Percentiles rank a stretch among this genome's conserved stretches.
These are phyloP conservation scores for Agriopis marginaria DNA, from an alignment of 2,888 invertebrate species.

Conservation along the genomic window DNA sequence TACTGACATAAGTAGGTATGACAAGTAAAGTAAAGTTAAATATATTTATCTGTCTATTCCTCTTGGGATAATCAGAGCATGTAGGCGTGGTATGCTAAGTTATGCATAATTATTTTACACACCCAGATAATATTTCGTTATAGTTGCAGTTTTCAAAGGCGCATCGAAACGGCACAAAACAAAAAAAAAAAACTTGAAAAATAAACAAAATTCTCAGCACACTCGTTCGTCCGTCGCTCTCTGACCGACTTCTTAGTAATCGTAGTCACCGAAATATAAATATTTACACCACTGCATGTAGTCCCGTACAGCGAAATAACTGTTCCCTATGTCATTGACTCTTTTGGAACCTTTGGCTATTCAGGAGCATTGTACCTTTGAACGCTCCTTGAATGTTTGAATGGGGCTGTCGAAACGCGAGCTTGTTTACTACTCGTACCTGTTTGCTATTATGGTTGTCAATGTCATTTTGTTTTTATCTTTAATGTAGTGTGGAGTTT, in stretches of 20 bases:
- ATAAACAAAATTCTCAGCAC: slow-evolving; percentile 2
- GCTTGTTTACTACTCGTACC: not conserved
- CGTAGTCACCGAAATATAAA: slow-evolving; percentile 26
- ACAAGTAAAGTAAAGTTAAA: too few relatives aligned
- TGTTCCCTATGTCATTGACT: slow-evolving; percentile 31
- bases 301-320: slow-evolving; percentile 33
- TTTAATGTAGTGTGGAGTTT: too few relatives aligned
- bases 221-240: slow-evolving; percentile 26
- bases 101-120: too few relatives aligned
- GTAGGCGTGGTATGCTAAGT: too few relatives aligned
- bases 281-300: slow-evolving; percentile 26
- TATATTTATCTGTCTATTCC: too few relatives aligned
- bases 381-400: slow-evolving; percentile 16
- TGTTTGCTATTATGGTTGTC: too few relatives aligned
- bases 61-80: too few relatives aligned
- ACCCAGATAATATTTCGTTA: too few relatives aligned
- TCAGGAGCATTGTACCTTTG: slow-evolving; percentile 24
- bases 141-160: too few relatives aligned
- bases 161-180: not conserved
- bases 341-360: slow-evolving; percentile 17
- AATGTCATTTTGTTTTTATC: too few relatives aligned
- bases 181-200: not conserved
- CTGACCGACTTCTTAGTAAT: slow-evolving; percentile 19
- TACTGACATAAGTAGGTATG: too few relatives aligned
- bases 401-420: not conserved